Base-by-base conservation (phyloP, 2,888 invertebrate genomes). In the Ormyrus rosae region DNA sequence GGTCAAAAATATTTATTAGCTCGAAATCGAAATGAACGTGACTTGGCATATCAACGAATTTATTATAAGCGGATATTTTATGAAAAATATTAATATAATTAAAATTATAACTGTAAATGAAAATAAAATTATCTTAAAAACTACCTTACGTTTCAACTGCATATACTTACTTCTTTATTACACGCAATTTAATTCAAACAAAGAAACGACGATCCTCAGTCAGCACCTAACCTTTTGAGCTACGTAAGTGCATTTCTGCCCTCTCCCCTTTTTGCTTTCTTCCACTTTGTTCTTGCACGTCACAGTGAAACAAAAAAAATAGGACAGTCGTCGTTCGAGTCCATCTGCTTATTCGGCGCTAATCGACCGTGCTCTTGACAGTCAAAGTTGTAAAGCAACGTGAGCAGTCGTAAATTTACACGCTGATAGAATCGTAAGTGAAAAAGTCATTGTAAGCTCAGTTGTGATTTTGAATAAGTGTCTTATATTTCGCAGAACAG, bases 61-160 rank as follows among this genome's bases (percentile, higher is more conserved):
- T 51, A 34, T 34, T 34, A 48, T 48, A 19, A 60, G 58, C 70
- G 60, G 34, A 50, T 34, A 50, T 70, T 70, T 60, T 50, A 48
- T 34, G 72, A 13, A 72, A 71, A 45, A 13, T 53, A 61, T 46
- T 72, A 64, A 55, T 63, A 64, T 46, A 68, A 61, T 46, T 51
- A 53, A 11, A 60, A 67, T 13, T 60, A 19, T 45, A 53, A 50
- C 50, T 46, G 48, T 46, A 60, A 56, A 48, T 50, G 34, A 64
- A 45, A 69, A 77, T 70, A 77, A 78, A 78, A 68, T 55, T 13
- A 73, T 68, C 68, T 72, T 73, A 60, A 71, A 34, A 78, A 50
- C 56, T 53, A 67, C 53, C 63, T 68, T 11, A 45, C 45, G 45
- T 7, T 77, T 5, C 10, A 34, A 34, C 34, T 51, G 19, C 46